Evolutionary conservation across 2,888 invertebrate genomes (phyloP), one percentile per base, ranked within the genome.

Genomic region (Congeria kusceri): DNA sequence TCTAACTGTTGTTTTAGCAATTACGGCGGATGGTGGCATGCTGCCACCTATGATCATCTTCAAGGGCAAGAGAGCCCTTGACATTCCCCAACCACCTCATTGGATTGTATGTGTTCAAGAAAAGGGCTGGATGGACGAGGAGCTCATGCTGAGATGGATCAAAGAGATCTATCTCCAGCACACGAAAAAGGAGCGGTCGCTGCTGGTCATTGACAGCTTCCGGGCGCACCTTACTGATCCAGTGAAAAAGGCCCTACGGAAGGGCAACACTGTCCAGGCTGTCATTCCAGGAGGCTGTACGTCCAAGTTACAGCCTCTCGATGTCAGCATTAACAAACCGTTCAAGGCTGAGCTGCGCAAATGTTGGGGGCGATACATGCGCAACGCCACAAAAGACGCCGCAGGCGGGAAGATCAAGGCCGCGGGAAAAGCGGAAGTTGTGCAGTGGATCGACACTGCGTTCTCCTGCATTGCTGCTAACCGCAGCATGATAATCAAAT

Each of bases 221-320:
- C 15, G 58, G 11, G 73, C 46, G 20, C 80, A 80, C 47, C 9
- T 47, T 18, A 74, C 74, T 3, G 71, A 79, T 11, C 28, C 15
- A 4, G 63, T 75, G 23, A 70, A 64, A 47, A 69, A 44, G 32
- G 44, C 32, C 25, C 7, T 72, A 29, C 25, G 53, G 15, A 70
- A 70, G 25, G 59, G 27, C 0, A 66, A 75, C 59, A 57, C 23
- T 2, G 64, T 71, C 5, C 57, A 61, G 7, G 70, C 71, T 18
- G 39, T 75, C 3, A 75, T 79, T 39, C 71, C 79, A 0, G 74
- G 65, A 7, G 76, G 69, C 0, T 80, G 80, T 46, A 80, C 65
- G 5, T 74, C 66, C 1, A 77, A 75, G 25, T n/a, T 70, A 4
- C 73, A 80, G 29, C 71, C 71, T 9, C 25, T 79, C 25, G 61